phyloP scores from a whole-genome alignment of 2,888 invertebrate genomes.

The Cheilosia urbana region DNA sequence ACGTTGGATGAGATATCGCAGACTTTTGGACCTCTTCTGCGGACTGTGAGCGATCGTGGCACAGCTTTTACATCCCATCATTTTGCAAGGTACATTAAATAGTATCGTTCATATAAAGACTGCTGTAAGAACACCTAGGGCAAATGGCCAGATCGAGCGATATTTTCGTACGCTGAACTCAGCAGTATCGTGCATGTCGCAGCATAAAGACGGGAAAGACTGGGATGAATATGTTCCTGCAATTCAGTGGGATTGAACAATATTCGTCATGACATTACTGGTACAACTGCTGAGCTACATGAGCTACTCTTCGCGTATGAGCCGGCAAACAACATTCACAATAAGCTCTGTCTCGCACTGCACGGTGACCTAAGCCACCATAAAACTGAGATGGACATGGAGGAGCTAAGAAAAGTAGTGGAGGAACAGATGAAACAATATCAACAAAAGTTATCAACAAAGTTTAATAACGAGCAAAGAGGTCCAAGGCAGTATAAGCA shows the following conservation, averaged over 20 bases:
- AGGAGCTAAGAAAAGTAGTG: neutral
- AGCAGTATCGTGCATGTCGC: constrained; percentile 22
- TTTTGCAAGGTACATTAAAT: neutral
- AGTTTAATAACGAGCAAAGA: neutral
- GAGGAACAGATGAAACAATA: neutral
- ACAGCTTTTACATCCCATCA: neutral
- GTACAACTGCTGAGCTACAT: neutral
- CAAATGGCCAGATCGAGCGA: constrained; percentile 73
- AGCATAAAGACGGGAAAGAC: constrained; percentile 8
- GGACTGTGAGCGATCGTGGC: neutral
- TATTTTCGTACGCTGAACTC: constrained; percentile 30
- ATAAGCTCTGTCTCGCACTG: constrained; percentile 8
- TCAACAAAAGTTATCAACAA: neutral
- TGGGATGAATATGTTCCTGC: constrained; percentile 6
- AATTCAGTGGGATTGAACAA: constrained; percentile 20
- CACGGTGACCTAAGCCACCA: constrained; percentile 1
- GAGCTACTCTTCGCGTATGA: constrained; percentile 3
- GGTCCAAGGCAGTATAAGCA: neutral
- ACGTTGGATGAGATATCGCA: neutral
- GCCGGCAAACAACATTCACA: constrained; percentile 7
- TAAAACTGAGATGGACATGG: neutral
- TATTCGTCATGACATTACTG: neutral
- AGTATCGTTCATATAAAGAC: constrained; percentile 32
- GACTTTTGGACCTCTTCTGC: neutral
- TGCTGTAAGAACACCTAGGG: constrained; percentile 31